These are phyloP conservation scores for Miniopterus natalensis DNA, from an alignment of 2,113 vertebrate species.

Conservation along the genomic window DNA sequence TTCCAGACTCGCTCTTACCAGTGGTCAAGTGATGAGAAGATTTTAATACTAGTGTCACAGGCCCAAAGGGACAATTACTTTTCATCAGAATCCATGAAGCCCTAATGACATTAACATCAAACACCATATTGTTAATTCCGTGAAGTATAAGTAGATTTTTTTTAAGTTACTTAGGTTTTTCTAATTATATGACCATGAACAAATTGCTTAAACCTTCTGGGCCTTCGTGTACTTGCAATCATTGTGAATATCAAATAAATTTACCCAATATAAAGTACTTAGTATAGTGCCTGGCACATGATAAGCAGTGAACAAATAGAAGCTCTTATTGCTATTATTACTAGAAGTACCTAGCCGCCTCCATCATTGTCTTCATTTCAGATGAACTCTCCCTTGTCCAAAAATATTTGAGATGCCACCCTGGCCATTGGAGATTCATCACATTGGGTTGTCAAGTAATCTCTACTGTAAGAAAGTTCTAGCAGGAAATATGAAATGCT, in stretches of 20 bases:
- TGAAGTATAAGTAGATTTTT: neutral
- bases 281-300: neutral
- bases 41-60: neutral
- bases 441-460: constrained; percentile 29
- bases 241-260: neutral
- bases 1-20: neutral
- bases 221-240: neutral
- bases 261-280: neutral
- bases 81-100: neutral
- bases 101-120: neutral
- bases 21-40: neutral
- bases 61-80: neutral
- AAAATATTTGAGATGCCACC: constrained; percentile 32
- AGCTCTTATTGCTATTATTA: neutral
- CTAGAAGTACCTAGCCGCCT: neutral
- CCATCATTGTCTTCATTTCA: neutral
- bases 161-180: neutral
- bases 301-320: neutral
- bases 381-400: neutral
- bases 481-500: constrained; percentile 22
- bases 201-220: constrained; percentile 29
- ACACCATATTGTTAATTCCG: neutral
- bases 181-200: constrained; percentile 10
- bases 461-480: constrained; percentile 1
- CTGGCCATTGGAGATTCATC: neutral